A percentile compares a stretch with the other conserved stretches of the same genome.
phyloP scores from a whole-genome alignment of 2,113 vertebrate genomes.

The Loxodonta africana region DNA sequence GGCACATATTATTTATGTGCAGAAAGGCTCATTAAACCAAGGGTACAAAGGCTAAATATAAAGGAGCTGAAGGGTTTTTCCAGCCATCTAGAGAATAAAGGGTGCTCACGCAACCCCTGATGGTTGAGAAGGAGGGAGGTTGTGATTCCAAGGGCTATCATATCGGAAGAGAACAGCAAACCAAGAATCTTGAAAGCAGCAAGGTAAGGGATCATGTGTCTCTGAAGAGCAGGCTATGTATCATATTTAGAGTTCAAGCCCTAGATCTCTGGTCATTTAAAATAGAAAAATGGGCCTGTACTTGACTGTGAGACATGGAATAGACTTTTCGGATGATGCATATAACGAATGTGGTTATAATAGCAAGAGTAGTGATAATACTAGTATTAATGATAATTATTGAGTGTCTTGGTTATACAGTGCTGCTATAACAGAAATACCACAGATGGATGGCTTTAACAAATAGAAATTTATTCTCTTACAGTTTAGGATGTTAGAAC shows the following conservation, averaged over 20 bases:
- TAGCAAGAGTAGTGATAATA: rapidly evolving
- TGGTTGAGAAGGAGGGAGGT: not conserved
- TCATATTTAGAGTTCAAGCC: not conserved
- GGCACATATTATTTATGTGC: not conserved
- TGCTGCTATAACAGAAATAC: too few relatives aligned
- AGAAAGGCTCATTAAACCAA: not conserved
- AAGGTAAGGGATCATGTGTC: rapidly evolving
- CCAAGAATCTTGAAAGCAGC: not conserved
- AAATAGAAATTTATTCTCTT: too few relatives aligned
- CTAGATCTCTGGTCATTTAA: not conserved
- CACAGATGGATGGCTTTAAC: too few relatives aligned
- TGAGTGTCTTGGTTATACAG: not conserved
- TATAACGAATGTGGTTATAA: not conserved
- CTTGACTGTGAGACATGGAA: not conserved
- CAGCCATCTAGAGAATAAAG: not conserved
- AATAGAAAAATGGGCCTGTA: not conserved
- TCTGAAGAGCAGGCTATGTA: not conserved
- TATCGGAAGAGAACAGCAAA: not conserved
- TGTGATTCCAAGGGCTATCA: not conserved
- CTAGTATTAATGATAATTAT: not conserved
- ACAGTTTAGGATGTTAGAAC: too few relatives aligned
- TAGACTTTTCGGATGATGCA: not conserved
- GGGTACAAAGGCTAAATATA: not conserved
- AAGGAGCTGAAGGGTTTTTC: not conserved
- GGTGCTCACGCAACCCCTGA: not conserved